A percentile compares a stretch with the other conserved stretches of the same genome.
Evolutionary conservation across 2,888 invertebrate species (phyloP).

Genomic region (Cheilosia grossa): DNA sequence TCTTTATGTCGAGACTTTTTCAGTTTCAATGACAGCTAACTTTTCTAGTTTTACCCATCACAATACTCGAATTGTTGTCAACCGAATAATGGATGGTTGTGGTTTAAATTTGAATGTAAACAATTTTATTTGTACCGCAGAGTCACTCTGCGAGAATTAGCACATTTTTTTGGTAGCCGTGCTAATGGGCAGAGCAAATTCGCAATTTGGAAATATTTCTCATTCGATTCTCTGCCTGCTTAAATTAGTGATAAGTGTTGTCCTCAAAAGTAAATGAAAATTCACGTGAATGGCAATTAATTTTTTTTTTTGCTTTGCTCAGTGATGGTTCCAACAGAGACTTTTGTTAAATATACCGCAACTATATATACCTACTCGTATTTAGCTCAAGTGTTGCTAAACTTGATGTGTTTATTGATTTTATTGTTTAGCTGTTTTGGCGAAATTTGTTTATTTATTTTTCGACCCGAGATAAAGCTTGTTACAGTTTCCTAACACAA

Average conservation of each 20-base stretch:
- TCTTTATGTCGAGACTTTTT: conserved; percentile 10
- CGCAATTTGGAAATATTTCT: background rate
- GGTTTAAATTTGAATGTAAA: background rate
- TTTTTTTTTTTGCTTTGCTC: too few species aligned
- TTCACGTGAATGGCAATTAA: background rate
- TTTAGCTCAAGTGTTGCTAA: too few species aligned
- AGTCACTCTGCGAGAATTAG: conserved; percentile 9
- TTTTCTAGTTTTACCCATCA: background rate
- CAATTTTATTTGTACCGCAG: background rate
- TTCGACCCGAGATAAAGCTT: background rate
- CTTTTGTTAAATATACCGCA: too few species aligned
- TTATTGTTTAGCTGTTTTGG: background rate
- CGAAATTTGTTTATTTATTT: conserved; percentile 1
- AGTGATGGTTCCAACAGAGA: too few species aligned
- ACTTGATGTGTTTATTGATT: background rate
- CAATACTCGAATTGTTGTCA: conserved; percentile 9
- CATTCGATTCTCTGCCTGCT: too few species aligned
- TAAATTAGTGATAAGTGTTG: background rate
- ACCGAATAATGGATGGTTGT: conserved; percentile 7
- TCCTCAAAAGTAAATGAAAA: conserved; percentile 17
- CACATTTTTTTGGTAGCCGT: conserved; percentile 1
- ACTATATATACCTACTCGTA: too few species aligned
- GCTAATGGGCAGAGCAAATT: background rate
- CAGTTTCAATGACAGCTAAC: background rate
- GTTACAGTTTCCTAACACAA: background rate